Evolutionary conservation across 2,888 invertebrate species (phyloP), one percentile per base, ranked within the genome.

Genomic region (Pocota personata): DNA sequence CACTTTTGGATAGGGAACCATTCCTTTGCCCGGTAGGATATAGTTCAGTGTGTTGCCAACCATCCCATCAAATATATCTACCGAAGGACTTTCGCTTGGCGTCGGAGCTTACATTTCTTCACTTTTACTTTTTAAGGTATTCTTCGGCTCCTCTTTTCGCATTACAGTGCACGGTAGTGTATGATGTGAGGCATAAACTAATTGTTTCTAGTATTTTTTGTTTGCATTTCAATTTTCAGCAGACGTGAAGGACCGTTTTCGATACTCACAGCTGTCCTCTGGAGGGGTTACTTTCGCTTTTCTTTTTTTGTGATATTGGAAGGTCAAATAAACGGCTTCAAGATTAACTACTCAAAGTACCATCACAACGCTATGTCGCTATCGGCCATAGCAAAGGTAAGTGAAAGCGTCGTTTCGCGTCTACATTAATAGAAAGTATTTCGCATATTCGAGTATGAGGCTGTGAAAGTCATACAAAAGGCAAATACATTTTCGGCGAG

Each of bases 271-370:
- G 84, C 84, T 79, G 79, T 69, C 73, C 43, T 64, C 10, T 19
- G n/a, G 46, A 79, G 57, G 52, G 58, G 27, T 48, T 66, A 64
- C 79, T 71, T 79, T 84, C 64, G 52, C 57, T 79, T 80, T 73
- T 37, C 8, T n/a, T 48, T 58, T 69, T 79, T 76, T n/a, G n/a
- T 32, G 64, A 16, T 77, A 35, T 60, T 67, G 72, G 48, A 77
- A 82, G 77, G 76, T 80, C 78, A 87, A 67, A 78, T 86, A 88
- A 91, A 92, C 91, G 91, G 91, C 92, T 90, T 90, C 94, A 95
- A 95, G 94, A 95, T 95, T 94, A 94, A 93, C 93, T 95, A 94
- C 92, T 93, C 94, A 89, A 95, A 95, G 94, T 95, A 94, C 92
- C 94, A 94, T 92, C 94, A 94, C 93, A 94, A 94, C 91, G 93